Percentiles rank a stretch among this genome's conserved stretches.
Evolutionary conservation across 2,113 vertebrate species (phyloP).

Genomic region (Aptenodytes forsteri): DNA sequence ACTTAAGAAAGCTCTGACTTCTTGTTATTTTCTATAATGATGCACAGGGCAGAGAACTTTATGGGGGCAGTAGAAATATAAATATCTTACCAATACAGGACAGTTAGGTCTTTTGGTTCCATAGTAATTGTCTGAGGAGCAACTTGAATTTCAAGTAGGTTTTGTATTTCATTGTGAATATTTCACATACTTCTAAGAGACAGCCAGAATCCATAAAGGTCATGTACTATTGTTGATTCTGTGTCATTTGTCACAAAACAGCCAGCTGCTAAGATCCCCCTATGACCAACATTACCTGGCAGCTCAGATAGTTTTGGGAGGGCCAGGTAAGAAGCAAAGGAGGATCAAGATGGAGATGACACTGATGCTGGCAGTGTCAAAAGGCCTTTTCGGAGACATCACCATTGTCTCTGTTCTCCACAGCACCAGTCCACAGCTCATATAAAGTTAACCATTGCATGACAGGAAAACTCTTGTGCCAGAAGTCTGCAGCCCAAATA

Average conservation of each 20-base stretch:
- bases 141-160: constrained; percentile 67
- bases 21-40: constrained; percentile 54
- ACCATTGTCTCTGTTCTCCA: background rate
- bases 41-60: constrained; percentile 58
- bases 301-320: constrained; percentile 42
- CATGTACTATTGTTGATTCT: constrained; percentile 60
- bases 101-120: constrained; percentile 50
- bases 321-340: constrained; percentile 10
- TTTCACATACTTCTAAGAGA: constrained; percentile 60
- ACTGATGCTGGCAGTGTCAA: constrained; percentile 2
- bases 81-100: constrained; percentile 53
- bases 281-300: constrained; percentile 60
- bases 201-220: constrained; percentile 69
- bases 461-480: background rate
- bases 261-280: constrained; percentile 57
- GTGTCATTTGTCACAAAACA: constrained; percentile 68
- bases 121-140: constrained; percentile 67
- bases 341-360: constrained; percentile 35
- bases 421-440: background rate
- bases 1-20: constrained; percentile 39
- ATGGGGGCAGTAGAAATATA: constrained; percentile 51
- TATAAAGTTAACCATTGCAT: background rate
- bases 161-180: constrained; percentile 66
- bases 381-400: background rate
- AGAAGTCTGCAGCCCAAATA: background rate